phyloP scores from a whole-genome alignment of 2,888 invertebrate species.

The Piscicola geometra region DNA sequence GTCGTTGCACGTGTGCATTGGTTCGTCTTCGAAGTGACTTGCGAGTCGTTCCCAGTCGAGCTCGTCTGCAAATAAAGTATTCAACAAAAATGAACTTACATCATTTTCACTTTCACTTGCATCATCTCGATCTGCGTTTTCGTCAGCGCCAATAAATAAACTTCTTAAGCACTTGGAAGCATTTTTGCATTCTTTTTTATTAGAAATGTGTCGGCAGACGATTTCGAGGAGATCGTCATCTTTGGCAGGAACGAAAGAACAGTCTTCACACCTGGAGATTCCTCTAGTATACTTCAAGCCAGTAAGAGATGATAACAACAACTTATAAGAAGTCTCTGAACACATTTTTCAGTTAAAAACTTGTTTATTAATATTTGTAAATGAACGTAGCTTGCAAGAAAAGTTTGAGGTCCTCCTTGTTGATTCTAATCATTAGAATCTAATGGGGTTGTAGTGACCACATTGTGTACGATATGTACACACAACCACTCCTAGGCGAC shows the following conservation, averaged over 20 bases:
- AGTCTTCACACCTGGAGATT: slow-evolving; percentile 1
- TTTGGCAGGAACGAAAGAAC: neutral
- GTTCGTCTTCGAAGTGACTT: neutral
- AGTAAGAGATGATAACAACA: neutral
- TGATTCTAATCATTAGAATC: neutral
- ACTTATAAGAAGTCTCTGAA: neutral
- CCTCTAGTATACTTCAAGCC: neutral
- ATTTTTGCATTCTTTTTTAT: neutral
- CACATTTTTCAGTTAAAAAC: neutral
- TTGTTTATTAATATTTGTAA: neutral
- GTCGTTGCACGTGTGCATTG: neutral
- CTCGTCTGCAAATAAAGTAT: neutral
- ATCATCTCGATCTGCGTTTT: neutral
- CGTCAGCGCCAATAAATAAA: neutral
- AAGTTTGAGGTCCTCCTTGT: too few species aligned
- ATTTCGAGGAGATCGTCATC: neutral
- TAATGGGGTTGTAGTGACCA: neutral
- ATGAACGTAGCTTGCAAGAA: neutral
- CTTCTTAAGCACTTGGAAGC: neutral
- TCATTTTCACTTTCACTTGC: neutral
- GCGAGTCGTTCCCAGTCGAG: neutral
- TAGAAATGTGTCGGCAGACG: neutral
- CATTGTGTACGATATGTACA: too few species aligned
- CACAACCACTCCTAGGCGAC: too few species aligned
- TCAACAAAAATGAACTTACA: neutral